Base-by-base conservation (phyloP, 2,888 invertebrate genomes). In the Apamea monoglypha region DNA sequence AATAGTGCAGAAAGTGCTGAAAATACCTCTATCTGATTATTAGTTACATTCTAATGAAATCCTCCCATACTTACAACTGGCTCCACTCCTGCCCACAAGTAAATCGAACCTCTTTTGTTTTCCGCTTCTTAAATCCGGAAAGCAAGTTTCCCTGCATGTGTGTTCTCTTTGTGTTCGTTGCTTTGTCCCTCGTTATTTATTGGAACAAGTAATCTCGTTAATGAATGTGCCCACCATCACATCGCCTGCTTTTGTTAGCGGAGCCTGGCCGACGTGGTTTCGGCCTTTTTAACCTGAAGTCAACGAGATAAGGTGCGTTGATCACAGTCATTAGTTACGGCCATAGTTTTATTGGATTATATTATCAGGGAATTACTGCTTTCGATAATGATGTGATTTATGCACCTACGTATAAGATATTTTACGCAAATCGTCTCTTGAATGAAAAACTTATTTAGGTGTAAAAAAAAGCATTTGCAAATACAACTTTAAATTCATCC, bases 191-290 rank as follows among this genome's bases (percentile, higher is more conserved):
- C 59, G 59, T 80, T 88, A 86, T 88, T 89, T 89, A 82, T 83
- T 86, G 82, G 76, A 76, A 78, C 86, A 83, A 88, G 83, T 88
- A 88, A 89, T 85, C 78, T 82, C 29, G 50, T 83, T 89, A 87
- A 83, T 84, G 74, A 86, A 81, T 77, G 87, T 82, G 76, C 70
- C 67, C 50, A 64, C 61, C 63, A 67, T 64, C 72, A 44, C 74
- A n/a, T 66, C 63, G 70, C 78, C 63, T 71, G 53, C 40, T 47
- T 70, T 61, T 78, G 74, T 77, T 59, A 56, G 44, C 32, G 47
- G 53, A 16, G 47, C 18, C 36, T 25, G 12, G 10, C 18, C 53
- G 29, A 76, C 75, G 85, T 70, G 85, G 67, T 78, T 66, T 14
- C 8, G 7, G 18, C 6, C 12, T 21, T 50, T 74, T 84, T 59